Base-by-base conservation (phyloP, 1,140 invertebrate genomes). In the Anadara kagoshimensis region DNA sequence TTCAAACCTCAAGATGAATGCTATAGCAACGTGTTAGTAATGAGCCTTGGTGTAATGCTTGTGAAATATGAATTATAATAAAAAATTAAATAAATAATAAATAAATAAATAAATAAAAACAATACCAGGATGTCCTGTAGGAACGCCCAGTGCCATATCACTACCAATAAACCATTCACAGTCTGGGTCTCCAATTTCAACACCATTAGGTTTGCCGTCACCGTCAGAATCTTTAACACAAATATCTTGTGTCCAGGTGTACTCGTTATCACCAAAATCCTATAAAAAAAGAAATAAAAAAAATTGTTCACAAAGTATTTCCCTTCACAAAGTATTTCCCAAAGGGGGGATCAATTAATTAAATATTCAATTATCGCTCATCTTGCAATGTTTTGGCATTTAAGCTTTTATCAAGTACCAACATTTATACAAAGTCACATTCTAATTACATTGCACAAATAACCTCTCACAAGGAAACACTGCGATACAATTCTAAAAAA, bases 181-280 rank as follows among this genome's bases (percentile, higher is more conserved):
- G 36, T 78, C 29, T 41, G 76, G 73, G 43, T 79, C 77, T 20
- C 77, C 77, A 16, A 79, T 45, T 53, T 79, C 77, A n/a, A 78
- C 47, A 3, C 78, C 78, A 47, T 79, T 79, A 11, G 65, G 75
- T 51, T 49, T 59, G 1, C 78, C 78, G 41, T 79, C 78, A 20
- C 58, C 51, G 54, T 79, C 78, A 11, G 70, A 74, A 59, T 79
- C 78, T 22, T 58, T 64, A 11, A 45, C 14, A 41, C 78, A 79
- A 0, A 79, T 66, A 7, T 56, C 53, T n/a, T 59, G 7, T 5
- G 66, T 67, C 78, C 78, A 79, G 5, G 45, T 24, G 1, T 18
- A 41, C 8, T 58, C 57, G 47, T 49, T 47, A 16, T 36, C 69
- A 58, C 20, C 41, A 56, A 71, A 71, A 47, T 71, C 69, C 69